Conservation (phyloP, 2,113 vertebrate species). For the Psophia crepitans region DNA sequence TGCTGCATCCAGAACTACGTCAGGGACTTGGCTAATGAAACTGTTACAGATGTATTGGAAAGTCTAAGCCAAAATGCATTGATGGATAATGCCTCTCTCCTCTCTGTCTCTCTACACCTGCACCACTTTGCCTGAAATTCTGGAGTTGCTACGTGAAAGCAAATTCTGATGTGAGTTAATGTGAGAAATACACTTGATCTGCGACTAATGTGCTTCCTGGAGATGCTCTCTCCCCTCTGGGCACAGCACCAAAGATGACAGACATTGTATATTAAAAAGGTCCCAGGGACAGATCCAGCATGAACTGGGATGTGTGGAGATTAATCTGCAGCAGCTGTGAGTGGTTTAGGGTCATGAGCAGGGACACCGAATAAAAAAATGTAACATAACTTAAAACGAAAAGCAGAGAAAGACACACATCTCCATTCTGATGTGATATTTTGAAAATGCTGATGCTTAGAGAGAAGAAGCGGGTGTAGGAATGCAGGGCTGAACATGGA, state of each 20-base stretch:
- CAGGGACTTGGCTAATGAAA: not conserved
- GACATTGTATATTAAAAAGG: not conserved
- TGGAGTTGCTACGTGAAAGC: not conserved
- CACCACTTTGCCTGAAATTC: not conserved
- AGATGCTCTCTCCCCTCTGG: not conserved
- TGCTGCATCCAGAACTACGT: not conserved
- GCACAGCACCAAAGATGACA: not conserved
- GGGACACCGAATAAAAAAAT: not conserved
- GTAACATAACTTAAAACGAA: not conserved
- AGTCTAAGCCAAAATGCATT: not conserved
- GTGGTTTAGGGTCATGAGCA: not conserved
- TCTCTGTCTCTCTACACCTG: not conserved
- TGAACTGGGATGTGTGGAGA: not conserved
- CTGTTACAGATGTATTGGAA: not conserved
- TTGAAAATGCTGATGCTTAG: not conserved
- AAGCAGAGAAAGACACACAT: not conserved
- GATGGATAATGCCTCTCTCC: not conserved
- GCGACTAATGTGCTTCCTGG: not conserved
- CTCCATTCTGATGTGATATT: not conserved
- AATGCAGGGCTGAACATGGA: not conserved
- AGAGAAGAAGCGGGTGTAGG: not conserved
- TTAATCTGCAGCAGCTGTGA: slow-evolving; percentile 33
- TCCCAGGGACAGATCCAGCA: not conserved
- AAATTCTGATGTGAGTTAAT: not conserved
- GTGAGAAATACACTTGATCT: not conserved